phyloP scores from a whole-genome alignment of 2,888 invertebrate species.

The Balanococcus diminutus region DNA sequence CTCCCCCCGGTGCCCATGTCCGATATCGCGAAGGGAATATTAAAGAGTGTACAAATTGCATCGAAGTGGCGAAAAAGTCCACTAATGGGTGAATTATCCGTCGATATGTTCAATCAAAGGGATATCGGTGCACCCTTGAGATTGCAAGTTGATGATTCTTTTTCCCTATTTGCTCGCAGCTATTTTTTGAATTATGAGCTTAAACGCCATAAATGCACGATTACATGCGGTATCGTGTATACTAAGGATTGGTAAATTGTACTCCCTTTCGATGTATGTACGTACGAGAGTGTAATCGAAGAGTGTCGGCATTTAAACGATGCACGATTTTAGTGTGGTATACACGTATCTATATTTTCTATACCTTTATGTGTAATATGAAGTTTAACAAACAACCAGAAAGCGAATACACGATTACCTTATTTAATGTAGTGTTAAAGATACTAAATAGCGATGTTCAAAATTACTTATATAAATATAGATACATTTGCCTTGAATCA shows the following conservation, averaged over 20 bases:
- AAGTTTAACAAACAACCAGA: constrained; percentile 32
- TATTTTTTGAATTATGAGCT: neutral
- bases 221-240: neutral
- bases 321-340: neutral
- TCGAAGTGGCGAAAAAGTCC: neutral
- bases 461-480: constrained; percentile 19
- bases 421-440: constrained; percentile 43
- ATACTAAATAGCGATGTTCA: constrained; percentile 18
- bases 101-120: neutral
- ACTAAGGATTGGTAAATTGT: neutral
- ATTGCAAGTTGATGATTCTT: neutral
- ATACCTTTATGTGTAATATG: neutral
- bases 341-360: neutral
- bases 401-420: constrained; percentile 24
- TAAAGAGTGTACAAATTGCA: constrained; percentile 4
- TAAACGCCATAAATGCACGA: neutral
- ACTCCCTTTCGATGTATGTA: neutral
- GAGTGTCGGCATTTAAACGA: neutral
- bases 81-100: neutral
- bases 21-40: neutral
- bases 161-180: no score
- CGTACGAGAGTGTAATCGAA: neutral
- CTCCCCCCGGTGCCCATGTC: no score
- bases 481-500: neutral
- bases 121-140: neutral